Conservation (phyloP, 2,888 invertebrate species). For the Nasonia oneida region DNA sequence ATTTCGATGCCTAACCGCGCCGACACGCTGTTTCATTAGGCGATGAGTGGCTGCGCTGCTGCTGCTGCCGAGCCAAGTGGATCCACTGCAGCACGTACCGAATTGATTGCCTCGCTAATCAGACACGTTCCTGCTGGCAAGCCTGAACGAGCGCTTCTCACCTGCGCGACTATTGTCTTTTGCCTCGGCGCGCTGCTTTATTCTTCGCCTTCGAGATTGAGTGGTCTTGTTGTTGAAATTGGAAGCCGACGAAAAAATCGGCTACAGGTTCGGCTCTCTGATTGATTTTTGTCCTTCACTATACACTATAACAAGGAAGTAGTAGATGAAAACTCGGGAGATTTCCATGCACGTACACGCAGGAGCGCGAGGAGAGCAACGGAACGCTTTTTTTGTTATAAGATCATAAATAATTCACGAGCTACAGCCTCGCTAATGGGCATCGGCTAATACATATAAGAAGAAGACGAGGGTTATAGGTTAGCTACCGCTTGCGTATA, state of each 20-base stretch:
- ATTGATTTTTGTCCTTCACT: not conserved
- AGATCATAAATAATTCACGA: slow-evolving; percentile 62
- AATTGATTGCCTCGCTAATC: slow-evolving; percentile 66
- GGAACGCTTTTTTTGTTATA: not conserved
- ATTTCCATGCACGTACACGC: not conserved
- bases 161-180: slow-evolving; percentile 19
- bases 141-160: slow-evolving; percentile 12
- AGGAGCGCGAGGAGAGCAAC: not conserved
- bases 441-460: slow-evolving; percentile 3
- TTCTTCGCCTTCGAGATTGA: not conserved
- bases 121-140: slow-evolving; percentile 50
- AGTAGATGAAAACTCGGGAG: not conserved
- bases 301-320: not conserved
- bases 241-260: not conserved
- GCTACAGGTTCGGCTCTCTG: not conserved
- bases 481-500: slow-evolving; percentile 65
- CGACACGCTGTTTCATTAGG: slow-evolving; percentile 63
- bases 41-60: slow-evolving; percentile 51
- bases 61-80: slow-evolving; percentile 20
- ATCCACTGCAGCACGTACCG: slow-evolving; percentile 57
- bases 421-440: slow-evolving; percentile 45
- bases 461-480: slow-evolving; percentile 67
- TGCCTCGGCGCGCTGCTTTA: not conserved
- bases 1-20: slow-evolving; percentile 59
- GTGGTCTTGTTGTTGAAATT: not conserved